Evolutionary conservation across 1,140 invertebrate genomes (phyloP), one percentile per base, ranked within the genome.

Genomic region (Archivesica marissinica): DNA sequence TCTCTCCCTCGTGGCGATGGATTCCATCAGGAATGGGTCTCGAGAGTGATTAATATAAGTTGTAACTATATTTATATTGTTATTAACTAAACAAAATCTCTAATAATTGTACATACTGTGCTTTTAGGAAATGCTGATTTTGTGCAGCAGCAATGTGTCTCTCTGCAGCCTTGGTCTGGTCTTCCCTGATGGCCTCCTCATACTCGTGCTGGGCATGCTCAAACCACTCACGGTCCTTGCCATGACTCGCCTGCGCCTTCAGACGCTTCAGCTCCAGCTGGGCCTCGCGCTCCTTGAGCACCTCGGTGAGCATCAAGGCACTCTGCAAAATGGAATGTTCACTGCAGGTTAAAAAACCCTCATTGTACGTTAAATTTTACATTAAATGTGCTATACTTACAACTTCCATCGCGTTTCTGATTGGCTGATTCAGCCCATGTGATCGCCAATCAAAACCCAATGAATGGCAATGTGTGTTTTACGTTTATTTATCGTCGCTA

Each of bases 261-360:
- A 93, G 83, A 76, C 86, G 86, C 35, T 93, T 94, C 59, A 94
- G 86, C 81, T 94, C 93, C 33, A 94, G 44, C 82, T 94, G 94
- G 59, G 93, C 93, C 52, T 94, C 93, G n/a, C 94, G 88, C 76
- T 94, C 93, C 79, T 94, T 94, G 56, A 94, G 83, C 9, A 94
- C 93, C 86, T 94, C 94, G 1, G 93, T 93, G 23, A 93, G 86
- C 86, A 90, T 86, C 41, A 94, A 78, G 9, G 94, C 94, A 91
- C 93, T 92, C 94, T 94, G 86, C 20, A 70, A 87, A 85, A 50
- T 74, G 20, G 41, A n/a, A n/a, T n/a, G n/a, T n/a, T n/a, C n/a
- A n/a, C n/a, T n/a, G n/a, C n/a, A n/a, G n/a, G n/a, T n/a, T n/a
- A n/a, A n/a, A n/a, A n/a, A n/a, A n/a, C n/a, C n/a, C n/a, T n/a